phyloP scores from a whole-genome alignment of 2,113 vertebrate genomes.

The Oceanites oceanicus region DNA sequence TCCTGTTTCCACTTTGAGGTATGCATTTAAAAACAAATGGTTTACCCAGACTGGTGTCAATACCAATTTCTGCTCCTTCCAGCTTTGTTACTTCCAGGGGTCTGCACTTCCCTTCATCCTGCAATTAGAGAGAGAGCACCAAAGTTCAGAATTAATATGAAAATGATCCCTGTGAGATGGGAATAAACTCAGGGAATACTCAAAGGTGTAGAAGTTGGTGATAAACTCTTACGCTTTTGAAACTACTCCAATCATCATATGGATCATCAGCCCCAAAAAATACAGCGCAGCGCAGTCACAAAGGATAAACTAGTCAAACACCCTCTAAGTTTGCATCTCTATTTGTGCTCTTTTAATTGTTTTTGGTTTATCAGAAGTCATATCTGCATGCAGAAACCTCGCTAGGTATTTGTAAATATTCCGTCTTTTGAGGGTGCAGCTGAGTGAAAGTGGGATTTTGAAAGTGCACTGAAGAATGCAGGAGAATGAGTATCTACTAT shows the following conservation, averaged over 20 bases:
- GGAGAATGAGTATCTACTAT: neutral
- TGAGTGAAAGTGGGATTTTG: neutral
- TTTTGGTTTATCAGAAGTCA: neutral
- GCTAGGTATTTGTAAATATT: neutral
- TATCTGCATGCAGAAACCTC: neutral
- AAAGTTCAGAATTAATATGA: neutral
- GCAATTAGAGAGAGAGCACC: neutral
- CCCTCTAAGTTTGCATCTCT: neutral
- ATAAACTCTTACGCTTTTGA: neutral
- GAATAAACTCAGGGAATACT: neutral
- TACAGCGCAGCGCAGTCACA: neutral
- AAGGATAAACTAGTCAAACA: neutral
- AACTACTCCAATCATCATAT: neutral
- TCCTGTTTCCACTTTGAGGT: conserved; percentile 75
- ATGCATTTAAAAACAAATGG: conserved; percentile 88
- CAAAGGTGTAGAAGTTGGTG: neutral
- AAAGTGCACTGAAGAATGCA: neutral
- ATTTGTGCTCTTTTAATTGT: neutral
- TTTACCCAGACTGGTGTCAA: conserved; percentile 84
- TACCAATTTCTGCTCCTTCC: conserved; percentile 85
- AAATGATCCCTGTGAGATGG: neutral
- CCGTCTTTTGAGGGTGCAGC: neutral
- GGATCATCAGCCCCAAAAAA: neutral
- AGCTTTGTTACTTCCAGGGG: conserved; percentile 80
- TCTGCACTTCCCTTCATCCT: conserved; percentile 87